Evolutionary conservation across 2,113 vertebrate species (phyloP), one percentile per base, ranked within the genome.

Genomic region (Cyrtonyx montezumae): DNA sequence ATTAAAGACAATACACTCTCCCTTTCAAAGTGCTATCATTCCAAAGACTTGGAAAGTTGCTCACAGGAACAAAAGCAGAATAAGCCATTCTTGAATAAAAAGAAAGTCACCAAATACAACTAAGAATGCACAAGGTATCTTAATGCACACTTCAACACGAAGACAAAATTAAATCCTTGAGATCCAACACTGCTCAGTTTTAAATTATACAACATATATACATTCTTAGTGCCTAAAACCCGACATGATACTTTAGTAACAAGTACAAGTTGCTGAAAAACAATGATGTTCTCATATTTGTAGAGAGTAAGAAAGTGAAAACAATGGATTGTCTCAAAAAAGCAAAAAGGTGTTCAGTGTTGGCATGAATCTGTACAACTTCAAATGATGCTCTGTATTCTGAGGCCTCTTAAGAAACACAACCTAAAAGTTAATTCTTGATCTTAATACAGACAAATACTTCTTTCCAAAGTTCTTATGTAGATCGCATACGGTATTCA

Each of bases 171-270:
- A 40, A 86, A 36, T 14, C 49, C 61, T 42, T n/a, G 46, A 63
- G 30, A 80, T 63, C 7, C 9, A 70, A 1, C 0, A 0, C 19
- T 25, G 8, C 28, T 20, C 30, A 8, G 10, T 34, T 84, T 49
- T 56, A 23, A 78, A 42, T 55, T 79, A 26, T 10, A 20, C 13
- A 30, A 67, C 5, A 21, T 26, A 55, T 6, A 58, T 6, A 20
- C 20, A n/a, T 42, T 63, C 23, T 21, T 1, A 86, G 9, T 28
- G 40, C 2, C 42, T 84, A 36, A 25, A 59, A 3, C 6, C 28
- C 37, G 4, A 2, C 4, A 4, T 23, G 7, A 12, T 42, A 46
- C 59, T 86, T 86, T 63, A 45, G 8, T 19, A 2, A 66, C 30
- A 87, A 81, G 22, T 53, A 45, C 36, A 32, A 22, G 32, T 42